These are phyloP conservation scores for Podabrus alpinus DNA, from an alignment of 2,888 invertebrate genomes.

Conservation along the genomic window DNA sequence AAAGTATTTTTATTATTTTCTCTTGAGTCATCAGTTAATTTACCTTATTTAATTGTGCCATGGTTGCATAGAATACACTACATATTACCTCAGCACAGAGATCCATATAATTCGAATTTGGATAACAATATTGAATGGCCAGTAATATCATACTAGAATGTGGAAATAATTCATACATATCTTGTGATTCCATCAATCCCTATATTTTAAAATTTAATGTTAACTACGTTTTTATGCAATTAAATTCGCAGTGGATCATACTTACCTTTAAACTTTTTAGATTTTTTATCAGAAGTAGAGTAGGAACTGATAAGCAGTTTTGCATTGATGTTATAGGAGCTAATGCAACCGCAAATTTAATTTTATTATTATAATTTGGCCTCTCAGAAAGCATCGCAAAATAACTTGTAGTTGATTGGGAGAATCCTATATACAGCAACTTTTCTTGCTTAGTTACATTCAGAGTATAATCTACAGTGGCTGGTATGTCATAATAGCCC, in stretches of 20 bases:
- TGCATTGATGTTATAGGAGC: conserved; percentile 64
- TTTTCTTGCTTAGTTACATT: conserved; percentile 61
- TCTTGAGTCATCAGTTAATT: background rate
- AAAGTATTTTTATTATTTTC: background rate
- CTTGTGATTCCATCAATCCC: background rate
- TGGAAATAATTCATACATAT: background rate
- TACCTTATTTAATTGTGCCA: background rate
- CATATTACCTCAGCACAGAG: background rate
- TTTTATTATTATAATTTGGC: conserved; percentile 69
- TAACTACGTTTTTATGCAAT: background rate
- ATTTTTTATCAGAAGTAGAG: background rate
- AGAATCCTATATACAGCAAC: conserved; percentile 80
- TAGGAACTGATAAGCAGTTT: background rate
- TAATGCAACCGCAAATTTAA: conserved; percentile 67
- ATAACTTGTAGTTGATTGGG: conserved; percentile 73
- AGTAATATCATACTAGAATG: no score
- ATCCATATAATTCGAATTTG: no score
- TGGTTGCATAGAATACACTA: background rate
- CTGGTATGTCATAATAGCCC: conserved; percentile 69
- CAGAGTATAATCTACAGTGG: conserved; percentile 75
- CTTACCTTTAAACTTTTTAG: no score
- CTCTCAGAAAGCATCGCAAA: conserved; percentile 68
- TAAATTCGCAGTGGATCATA: background rate
- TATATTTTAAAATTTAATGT: background rate
- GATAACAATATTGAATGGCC: background rate